phyloP scores from a whole-genome alignment of 2,113 vertebrate species.

The Aix galericulata region DNA sequence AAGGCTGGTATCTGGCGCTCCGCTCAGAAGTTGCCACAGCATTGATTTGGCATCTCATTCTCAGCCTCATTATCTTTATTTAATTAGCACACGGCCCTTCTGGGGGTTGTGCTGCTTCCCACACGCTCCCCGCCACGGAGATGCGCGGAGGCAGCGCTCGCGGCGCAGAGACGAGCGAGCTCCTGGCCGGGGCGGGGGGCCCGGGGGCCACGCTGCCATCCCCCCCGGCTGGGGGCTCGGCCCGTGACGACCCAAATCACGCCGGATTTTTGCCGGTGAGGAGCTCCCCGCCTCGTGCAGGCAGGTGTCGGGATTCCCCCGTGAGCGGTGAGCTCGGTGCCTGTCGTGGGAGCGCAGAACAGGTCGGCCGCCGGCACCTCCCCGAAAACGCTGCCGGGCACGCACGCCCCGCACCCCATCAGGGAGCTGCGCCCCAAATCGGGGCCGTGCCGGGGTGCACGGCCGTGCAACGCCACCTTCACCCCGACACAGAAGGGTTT shows the following conservation, averaged over 20 bases:
- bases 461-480: not conserved
- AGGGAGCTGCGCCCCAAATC: too few species aligned
- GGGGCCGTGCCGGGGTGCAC: not conserved
- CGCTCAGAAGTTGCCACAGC: constrained; percentile 59
- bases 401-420: accelerated
- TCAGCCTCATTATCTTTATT: constrained; percentile 67
- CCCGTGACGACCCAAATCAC: not conserved
- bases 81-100: constrained; percentile 62
- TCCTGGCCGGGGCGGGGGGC: not conserved
- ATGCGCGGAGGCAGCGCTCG: constrained; percentile 6
- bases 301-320: not conserved
- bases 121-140: not conserved
- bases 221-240: too few species aligned
- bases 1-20: constrained; percentile 48
- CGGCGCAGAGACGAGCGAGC: not conserved
- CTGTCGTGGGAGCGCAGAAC: not conserved
- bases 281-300: not conserved
- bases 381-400: accelerated
- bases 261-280: not conserved
- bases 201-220: too few species aligned
- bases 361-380: accelerated
- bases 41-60: constrained; percentile 69
- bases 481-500: not conserved
- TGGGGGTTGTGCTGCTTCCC: constrained; percentile 49
- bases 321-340: accelerated